Conservation (phyloP, 2,888 invertebrate species). For the Onchidella celtica region DNA sequence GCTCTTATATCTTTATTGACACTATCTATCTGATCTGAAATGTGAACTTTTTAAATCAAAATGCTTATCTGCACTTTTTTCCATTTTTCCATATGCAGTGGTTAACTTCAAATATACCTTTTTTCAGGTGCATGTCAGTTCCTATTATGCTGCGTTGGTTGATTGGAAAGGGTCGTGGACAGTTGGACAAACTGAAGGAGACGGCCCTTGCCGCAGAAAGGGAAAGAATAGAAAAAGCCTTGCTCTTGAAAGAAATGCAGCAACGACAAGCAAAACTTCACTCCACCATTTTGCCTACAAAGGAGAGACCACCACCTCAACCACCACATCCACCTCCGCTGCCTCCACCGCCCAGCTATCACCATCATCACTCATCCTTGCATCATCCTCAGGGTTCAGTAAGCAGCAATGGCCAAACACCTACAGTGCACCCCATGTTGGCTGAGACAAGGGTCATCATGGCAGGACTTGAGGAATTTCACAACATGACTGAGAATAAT, state of each 20-base stretch:
- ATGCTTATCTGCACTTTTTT: no score
- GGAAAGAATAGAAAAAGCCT: constrained; percentile 42
- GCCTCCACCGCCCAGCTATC: constrained; percentile 59
- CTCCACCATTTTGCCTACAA: constrained; percentile 50
- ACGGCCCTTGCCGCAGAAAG: constrained; percentile 50
- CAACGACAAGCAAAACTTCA: constrained; percentile 49
- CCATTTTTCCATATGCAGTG: no score
- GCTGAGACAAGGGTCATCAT: constrained; percentile 8
- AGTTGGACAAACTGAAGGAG: constrained; percentile 65
- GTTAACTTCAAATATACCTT: no score
- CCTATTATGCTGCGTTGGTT: constrained; percentile 93
- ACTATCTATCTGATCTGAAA: no score
- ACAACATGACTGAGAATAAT: constrained; percentile 9
- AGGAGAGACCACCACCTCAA: constrained; percentile 55
- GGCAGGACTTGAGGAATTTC: constrained; percentile 30
- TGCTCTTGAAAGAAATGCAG: constrained; percentile 49
- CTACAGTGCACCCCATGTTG: constrained; percentile 23
- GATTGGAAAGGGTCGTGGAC: constrained; percentile 83
- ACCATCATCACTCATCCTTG: constrained; percentile 49
- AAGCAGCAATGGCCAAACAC: constrained; percentile 34
- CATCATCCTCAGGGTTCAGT: constrained; percentile 53
- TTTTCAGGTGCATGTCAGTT: constrained; percentile 89
- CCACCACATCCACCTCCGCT: constrained; percentile 56
- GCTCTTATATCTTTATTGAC: no score
- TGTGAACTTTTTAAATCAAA: no score